These are phyloP conservation scores for Aquatica leii DNA, from an alignment of 2,888 invertebrate genomes.

Conservation along the genomic window DNA sequence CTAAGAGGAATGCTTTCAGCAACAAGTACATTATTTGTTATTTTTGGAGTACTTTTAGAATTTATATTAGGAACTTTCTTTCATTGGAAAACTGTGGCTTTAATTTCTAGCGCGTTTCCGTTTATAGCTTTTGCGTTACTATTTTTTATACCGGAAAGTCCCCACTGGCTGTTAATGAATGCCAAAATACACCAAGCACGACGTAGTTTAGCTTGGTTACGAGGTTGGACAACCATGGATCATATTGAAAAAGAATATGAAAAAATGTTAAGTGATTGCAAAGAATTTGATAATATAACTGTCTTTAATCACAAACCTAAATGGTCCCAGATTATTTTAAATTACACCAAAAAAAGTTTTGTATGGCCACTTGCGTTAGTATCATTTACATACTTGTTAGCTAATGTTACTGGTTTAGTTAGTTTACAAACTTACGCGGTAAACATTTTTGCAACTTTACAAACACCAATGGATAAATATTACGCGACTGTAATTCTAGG, in stretches of 20 bases:
- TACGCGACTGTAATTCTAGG: conserved; percentile 79
- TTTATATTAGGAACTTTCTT: not conserved
- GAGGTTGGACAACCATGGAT: conserved; percentile 73
- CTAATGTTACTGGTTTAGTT: conserved; percentile 79
- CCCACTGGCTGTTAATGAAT: conserved; percentile 79
- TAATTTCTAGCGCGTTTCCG: not conserved
- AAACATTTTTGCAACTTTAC: conserved; percentile 73
- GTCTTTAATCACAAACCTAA: not conserved
- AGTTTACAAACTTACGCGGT: conserved; percentile 79
- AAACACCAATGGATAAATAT: too few species aligned
- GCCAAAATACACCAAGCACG: conserved; percentile 75
- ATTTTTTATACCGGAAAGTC: conserved; percentile 78
- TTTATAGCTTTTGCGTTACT: not conserved
- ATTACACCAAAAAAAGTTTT: conserved; percentile 67
- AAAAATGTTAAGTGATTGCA: conserved; percentile 56
- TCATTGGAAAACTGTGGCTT: conserved; percentile 1
- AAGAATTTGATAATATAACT: too few species aligned
- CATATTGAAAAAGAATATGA: conserved; percentile 69
- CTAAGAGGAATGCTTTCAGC: too few species aligned
- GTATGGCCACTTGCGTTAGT: conserved; percentile 74
- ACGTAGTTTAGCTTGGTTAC: too few species aligned
- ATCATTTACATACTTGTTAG: conserved; percentile 72
- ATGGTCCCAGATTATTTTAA: too few species aligned
- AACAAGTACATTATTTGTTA: too few species aligned
- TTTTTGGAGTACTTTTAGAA: conserved; percentile 1